Percentiles rank a stretch among this genome's conserved stretches.
These are phyloP conservation scores for Drosophila pseudoobscura DNA, from an alignment of 1,140 invertebrate species.

Conservation along the genomic window DNA sequence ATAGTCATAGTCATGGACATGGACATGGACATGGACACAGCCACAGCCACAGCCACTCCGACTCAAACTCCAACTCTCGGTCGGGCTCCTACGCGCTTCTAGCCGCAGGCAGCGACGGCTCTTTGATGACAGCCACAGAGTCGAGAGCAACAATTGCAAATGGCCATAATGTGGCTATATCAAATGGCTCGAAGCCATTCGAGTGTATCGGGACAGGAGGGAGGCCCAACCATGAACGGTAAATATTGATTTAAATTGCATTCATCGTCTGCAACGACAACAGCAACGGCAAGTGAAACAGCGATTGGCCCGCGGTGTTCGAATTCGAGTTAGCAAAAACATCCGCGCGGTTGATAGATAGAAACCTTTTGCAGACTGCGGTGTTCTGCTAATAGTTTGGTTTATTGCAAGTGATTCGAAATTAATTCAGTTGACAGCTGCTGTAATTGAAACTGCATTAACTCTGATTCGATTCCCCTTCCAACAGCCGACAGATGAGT, in stretches of 20 bases:
- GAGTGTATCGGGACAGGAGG: constrained; percentile 27
- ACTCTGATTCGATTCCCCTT: constrained; percentile 21
- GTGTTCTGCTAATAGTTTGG: constrained; percentile 35
- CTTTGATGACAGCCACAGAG: constrained; percentile 12
- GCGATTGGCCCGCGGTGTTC: constrained; percentile 17
- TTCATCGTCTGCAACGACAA: constrained; percentile 20
- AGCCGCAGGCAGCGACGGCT: constrained; percentile 2
- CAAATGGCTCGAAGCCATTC: constrained; percentile 52
- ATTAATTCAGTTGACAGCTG: constrained; percentile 44
- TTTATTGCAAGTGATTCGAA: constrained; percentile 52
- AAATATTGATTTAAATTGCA: constrained; percentile 42
- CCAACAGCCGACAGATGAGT: neutral
- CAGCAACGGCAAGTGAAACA: no score
- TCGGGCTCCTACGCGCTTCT: neutral
- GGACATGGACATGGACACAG: constrained; percentile 36
- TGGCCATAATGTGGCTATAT: constrained; percentile 45
- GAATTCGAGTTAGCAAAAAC: constrained; percentile 16
- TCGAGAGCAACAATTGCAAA: constrained; percentile 15
- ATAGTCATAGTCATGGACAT: constrained; percentile 28
- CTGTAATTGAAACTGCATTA: constrained; percentile 23
- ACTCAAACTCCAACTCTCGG: constrained; percentile 35
- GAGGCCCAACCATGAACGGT: neutral
- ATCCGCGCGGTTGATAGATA: neutral
- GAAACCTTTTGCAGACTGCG: neutral
- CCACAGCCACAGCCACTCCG: constrained; percentile 38